phyloP scores from a whole-genome alignment of 2,888 invertebrate genomes.

The Chrysina gloriosa region DNA sequence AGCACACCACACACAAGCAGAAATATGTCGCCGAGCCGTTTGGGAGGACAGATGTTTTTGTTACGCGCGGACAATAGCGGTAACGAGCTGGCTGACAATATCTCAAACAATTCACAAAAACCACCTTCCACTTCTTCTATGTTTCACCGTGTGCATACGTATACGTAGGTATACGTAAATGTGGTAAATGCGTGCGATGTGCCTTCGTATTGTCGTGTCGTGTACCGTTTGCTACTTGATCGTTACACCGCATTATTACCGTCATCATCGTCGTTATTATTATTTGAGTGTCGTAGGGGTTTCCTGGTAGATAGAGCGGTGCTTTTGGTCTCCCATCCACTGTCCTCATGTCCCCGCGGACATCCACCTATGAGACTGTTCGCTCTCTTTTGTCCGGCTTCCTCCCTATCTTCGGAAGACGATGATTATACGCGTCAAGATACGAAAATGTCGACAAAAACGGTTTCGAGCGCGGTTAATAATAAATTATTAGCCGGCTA shows the following conservation, averaged over 20 bases:
- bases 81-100: conserved; percentile 41
- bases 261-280: conserved; percentile 29
- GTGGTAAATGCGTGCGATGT: conserved; percentile 1
- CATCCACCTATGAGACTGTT: background rate
- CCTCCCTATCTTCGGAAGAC: conserved; percentile 15
- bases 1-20: background rate
- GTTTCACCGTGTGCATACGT: background rate
- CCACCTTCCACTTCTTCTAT: background rate
- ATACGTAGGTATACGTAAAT: background rate
- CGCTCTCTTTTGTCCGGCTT: background rate
- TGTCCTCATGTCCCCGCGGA: conserved; percentile 11
- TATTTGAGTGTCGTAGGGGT: conserved; percentile 20
- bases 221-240: conserved; percentile 26
- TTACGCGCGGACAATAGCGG: conserved; percentile 18
- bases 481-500: conserved; percentile 17
- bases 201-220: background rate
- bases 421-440: conserved; percentile 18
- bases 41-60: conserved; percentile 37
- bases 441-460: conserved; percentile 25
- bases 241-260: conserved; percentile 34
- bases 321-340: background rate
- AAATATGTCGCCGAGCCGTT: conserved; percentile 16
- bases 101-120: conserved; percentile 43
- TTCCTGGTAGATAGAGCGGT: conserved; percentile 18
- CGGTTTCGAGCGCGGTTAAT: conserved; percentile 3